A percentile compares a stretch with the other conserved stretches of the same genome.
Evolutionary conservation across 2,113 vertebrate species (phyloP).

Genomic region (Leptobrachium ailaonicum): DNA sequence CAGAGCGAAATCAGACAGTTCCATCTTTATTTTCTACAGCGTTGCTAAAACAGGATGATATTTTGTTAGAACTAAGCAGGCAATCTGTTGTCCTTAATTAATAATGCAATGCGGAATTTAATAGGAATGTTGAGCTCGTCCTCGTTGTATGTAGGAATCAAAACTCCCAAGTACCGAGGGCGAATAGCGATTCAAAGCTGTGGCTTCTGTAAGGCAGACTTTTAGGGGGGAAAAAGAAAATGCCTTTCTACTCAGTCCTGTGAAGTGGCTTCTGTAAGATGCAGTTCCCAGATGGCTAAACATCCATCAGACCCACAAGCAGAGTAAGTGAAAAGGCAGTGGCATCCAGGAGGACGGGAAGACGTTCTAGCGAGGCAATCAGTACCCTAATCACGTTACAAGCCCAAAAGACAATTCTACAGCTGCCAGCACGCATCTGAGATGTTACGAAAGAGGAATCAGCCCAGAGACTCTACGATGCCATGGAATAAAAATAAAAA

Average conservation of each 20-base stretch:
- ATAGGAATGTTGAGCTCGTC: background rate
- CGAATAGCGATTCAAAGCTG: conserved; percentile 20
- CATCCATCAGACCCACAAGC: conserved; percentile 42
- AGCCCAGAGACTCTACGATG: background rate
- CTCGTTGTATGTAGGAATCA: background rate
- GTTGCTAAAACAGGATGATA: background rate
- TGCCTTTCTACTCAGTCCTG: conserved; percentile 30
- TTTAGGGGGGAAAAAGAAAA: background rate
- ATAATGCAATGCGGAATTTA: conserved; percentile 25
- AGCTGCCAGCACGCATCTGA: conserved; percentile 27
- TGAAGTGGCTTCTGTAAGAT: conserved; percentile 43
- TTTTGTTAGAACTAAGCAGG: background rate
- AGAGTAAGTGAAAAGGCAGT: conserved; percentile 37
- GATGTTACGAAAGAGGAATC: background rate
- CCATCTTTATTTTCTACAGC: background rate
- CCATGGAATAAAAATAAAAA: background rate
- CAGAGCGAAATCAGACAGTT: background rate
- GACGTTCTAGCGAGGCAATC: conserved; percentile 6
- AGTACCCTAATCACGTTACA: conserved; percentile 30
- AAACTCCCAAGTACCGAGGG: conserved; percentile 17
- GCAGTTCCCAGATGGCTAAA: conserved; percentile 37
- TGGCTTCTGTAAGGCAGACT: conserved; percentile 4
- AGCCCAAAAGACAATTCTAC: conserved; percentile 31
- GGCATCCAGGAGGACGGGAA: conserved; percentile 7
- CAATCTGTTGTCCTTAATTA: conserved; percentile 30